phyloP scores from a whole-genome alignment of 1,140 invertebrate species.

The Caenorhabditis inopinata region DNA sequence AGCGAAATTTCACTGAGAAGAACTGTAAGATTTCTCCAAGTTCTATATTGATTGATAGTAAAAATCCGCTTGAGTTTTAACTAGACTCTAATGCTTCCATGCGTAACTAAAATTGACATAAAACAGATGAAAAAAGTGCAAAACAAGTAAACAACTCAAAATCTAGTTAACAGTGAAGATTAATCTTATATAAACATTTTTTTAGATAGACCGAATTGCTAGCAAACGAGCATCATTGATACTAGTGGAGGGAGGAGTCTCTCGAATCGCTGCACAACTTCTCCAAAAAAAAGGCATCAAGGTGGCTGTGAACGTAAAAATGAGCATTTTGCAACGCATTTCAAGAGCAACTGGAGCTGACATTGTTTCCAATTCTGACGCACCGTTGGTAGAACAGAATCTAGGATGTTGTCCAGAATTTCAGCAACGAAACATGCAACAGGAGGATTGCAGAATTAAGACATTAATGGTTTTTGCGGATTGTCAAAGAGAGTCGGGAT shows the following conservation, averaged over 20 bases:
- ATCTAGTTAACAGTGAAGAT: no score
- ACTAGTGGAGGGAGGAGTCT: conserved; percentile 74
- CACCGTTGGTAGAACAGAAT: conserved; percentile 78
- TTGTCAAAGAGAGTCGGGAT: conserved; percentile 81
- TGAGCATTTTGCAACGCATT: conserved; percentile 69
- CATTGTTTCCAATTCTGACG: conserved; percentile 85
- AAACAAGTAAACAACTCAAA: background rate
- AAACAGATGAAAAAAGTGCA: background rate
- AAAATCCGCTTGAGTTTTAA: no score
- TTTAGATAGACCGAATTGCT: conserved; percentile 78
- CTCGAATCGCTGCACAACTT: conserved; percentile 35
- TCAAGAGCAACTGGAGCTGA: conserved; percentile 81
- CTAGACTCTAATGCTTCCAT: no score
- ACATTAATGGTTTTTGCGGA: conserved; percentile 76
- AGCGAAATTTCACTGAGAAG: no score
- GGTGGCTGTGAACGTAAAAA: conserved; percentile 33
- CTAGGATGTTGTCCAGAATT: conserved; percentile 85
- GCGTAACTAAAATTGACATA: no score
- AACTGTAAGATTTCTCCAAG: no score
- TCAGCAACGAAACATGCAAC: conserved; percentile 75
- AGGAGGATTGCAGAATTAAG: conserved; percentile 70
- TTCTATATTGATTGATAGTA: no score
- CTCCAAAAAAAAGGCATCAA: background rate
- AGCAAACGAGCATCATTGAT: conserved; percentile 82
- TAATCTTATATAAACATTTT: conserved; percentile 28